Evolutionary conservation across 1,140 invertebrate species (phyloP), one percentile per base, ranked within the genome.

Genomic region (Phymorhynchus buccinoides): DNA sequence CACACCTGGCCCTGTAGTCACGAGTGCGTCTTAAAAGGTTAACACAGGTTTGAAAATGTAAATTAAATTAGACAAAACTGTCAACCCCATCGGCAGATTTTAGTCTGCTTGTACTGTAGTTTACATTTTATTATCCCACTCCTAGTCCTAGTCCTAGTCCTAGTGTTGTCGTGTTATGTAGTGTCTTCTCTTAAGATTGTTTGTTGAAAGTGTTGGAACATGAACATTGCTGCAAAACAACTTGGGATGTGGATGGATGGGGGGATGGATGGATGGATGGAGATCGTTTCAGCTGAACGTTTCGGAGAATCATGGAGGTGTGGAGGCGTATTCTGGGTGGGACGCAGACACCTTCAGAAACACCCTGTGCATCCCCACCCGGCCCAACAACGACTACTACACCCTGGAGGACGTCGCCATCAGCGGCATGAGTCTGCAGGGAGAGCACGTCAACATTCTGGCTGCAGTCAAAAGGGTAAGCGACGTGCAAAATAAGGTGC

Each of bases 331-430:
- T 80, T 83, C 73, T 48, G 91, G 90, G 39, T 86, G 66, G 84
- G 87, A 91, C 85, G 30, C 86, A 35, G 86, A 85, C 3, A 80
- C 81, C 7, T 92, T 88, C 83, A 75, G 56, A n/a, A 66, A 37
- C 39, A 84, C 91, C 12, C 79, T 88, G 52, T 87, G 90, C 68
- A 62, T 91, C 0, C 92, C 92, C 52, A 90, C 88, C 37, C 91
- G 90, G 85, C 84, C 91, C 22, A 89, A 83, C 80, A 91, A 90
- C 89, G 91, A 93, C 79, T 92, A 89, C 82, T 92, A 92, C 84
- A 92, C 91, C 14, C 86, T 93, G 27, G 91, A 90, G 56, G 92
- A 93, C 85, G 88, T 93, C 35, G 80, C 89, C 41, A 89, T 89
- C 37, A 92, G 92, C 89, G 92, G 91, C 14, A 90, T 90, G 77